phyloP scores from a whole-genome alignment of 2,113 vertebrate genomes.

The Laticauda laticaudata region DNA sequence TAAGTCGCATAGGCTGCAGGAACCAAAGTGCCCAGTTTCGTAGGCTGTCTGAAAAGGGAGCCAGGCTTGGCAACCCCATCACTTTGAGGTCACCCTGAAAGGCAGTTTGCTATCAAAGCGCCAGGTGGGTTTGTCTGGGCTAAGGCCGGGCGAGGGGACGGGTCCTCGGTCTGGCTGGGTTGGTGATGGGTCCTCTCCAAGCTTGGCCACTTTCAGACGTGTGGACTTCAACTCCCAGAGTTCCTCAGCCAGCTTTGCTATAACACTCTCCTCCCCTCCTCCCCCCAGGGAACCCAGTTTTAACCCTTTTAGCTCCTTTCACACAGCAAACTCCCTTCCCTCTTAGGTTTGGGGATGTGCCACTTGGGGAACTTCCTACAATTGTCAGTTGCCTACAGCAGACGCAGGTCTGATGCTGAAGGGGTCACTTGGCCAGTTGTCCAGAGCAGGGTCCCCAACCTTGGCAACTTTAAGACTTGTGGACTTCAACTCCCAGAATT shows the following conservation, averaged over 20 bases:
- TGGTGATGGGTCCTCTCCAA: neutral
- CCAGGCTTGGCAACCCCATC: fast-evolving
- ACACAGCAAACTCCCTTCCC: neutral
- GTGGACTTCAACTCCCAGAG: too few relatives aligned
- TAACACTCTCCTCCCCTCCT: neutral
- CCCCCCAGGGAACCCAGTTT: neutral
- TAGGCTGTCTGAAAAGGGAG: neutral
- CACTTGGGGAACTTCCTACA: neutral
- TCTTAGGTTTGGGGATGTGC: neutral
- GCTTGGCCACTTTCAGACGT: too few relatives aligned
- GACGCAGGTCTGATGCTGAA: neutral
- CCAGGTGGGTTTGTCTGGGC: neutral
- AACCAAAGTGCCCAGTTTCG: neutral
- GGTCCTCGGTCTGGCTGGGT: neutral
- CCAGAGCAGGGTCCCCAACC: neutral
- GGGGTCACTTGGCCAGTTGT: neutral
- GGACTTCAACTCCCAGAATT: too few relatives aligned
- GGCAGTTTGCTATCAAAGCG: neutral
- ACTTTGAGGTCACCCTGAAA: neutral
- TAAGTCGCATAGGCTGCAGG: neutral
- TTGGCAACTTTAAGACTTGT: too few relatives aligned
- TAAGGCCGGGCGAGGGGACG: neutral
- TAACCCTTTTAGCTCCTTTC: neutral
- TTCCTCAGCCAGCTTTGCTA: too few relatives aligned
- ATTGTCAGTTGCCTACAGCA: neutral